Base-by-base conservation (phyloP, 2,113 vertebrate species). In the Elaphurus davidianus region DNA sequence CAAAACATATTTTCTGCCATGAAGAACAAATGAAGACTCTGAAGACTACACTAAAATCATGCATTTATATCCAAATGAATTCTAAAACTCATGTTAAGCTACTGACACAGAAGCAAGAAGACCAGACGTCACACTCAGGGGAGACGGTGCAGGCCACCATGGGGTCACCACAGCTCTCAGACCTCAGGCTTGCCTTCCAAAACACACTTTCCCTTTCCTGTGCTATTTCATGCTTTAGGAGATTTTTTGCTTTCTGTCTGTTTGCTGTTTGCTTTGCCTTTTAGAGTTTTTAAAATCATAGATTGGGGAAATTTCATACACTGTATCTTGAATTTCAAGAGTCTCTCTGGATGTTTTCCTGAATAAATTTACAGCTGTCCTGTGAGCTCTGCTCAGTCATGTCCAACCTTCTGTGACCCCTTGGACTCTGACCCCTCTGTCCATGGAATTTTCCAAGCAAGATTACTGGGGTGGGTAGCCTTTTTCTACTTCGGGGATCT, bases 301-400 rank as follows among this genome's bases (percentile, higher is more conserved):
- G 30, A 87, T 47, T 67, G 43, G 40, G 3, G 17, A 90, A 67
- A 33, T 28, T 50, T 83, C 3, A 88, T 59, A 74, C 1, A 47
- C 59, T 45, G 2, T 86, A 11, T 54, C 15, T 52, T 93, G n/a
- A 71, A 71, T 55, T 87, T 33, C 27, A 16, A 59, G 43, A 64
- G 16, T 87, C 89, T 95, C 40, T 90, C n/a, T 91, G 60, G 17
- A n/a, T 57, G 40, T 93, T 47, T 93, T 92, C 82, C 78, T 60
- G 14, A 57, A 45, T 47, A 96, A 78, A 84, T 71, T 90, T 74
- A 95, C 3, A 82, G 62, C 36, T 76, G 12, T 76, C 36, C 12
- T 76, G 36, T 43, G 23, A 27, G 71, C 36, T 74, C 11, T 40
- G 23, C 23, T 43, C 36, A 76, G 36, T 43, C 36, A 14, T 0